Evolutionary conservation across 2,888 invertebrate genomes (phyloP).

Genomic region (Asteroscopus sphinx): DNA sequence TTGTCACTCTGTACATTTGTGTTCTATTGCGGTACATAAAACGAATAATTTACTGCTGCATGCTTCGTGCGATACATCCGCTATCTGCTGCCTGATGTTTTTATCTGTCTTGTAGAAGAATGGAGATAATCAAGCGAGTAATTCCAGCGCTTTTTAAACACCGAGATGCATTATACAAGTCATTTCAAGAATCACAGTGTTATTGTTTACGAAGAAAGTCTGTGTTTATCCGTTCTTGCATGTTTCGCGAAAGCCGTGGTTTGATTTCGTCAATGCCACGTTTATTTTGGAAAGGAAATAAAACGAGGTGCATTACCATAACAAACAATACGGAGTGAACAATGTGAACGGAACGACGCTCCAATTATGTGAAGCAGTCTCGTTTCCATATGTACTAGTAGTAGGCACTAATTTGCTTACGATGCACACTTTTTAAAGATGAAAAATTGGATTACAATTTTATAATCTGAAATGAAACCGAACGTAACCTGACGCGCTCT

Average conservation of each 20-base stretch:
- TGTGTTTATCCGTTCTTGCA: slow-evolving; percentile 35
- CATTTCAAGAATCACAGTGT: slow-evolving; percentile 44
- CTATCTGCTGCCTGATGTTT: slow-evolving; percentile 23
- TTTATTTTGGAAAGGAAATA: slow-evolving; percentile 66
- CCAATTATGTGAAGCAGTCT: no score
- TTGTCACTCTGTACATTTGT: slow-evolving; percentile 37
- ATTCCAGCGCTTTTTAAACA: slow-evolving; percentile 29
- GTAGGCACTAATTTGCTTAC: no score
- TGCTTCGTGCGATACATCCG: slow-evolving; percentile 37
- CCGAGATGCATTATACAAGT: slow-evolving; percentile 25
- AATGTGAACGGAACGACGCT: slow-evolving; percentile 75
- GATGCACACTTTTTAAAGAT: no score
- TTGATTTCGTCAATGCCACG: slow-evolving; percentile 42
- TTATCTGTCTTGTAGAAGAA: slow-evolving; percentile 20
- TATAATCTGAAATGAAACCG: no score
- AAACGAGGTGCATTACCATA: slow-evolving; percentile 66
- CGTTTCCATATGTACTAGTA: no score
- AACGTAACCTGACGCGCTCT: no score
- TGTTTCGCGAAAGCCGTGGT: slow-evolving; percentile 34
- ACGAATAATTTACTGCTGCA: slow-evolving; percentile 47
- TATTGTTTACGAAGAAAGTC: slow-evolving; percentile 50
- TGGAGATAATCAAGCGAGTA: slow-evolving; percentile 40
- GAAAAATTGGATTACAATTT: no score
- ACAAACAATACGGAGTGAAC: slow-evolving; percentile 62
- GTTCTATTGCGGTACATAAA: slow-evolving; percentile 45